These are phyloP conservation scores for Amphipoea oculea DNA, from an alignment of 2,888 invertebrate species.

Conservation along the genomic window DNA sequence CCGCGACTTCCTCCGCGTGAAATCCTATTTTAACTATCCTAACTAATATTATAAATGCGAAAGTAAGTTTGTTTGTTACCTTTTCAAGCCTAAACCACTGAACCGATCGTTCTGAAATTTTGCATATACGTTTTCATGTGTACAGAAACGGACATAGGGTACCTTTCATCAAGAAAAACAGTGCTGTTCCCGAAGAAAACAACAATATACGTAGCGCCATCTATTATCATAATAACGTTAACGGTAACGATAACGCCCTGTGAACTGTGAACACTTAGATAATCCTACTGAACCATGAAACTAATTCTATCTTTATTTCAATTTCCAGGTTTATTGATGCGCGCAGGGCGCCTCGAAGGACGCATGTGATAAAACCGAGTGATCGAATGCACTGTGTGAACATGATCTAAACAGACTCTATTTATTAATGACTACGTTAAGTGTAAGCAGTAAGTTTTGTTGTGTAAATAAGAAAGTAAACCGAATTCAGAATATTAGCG, in stretches of 20 bases:
- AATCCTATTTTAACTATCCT: too few relatives aligned
- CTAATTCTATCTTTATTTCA: slow-evolving; percentile 34
- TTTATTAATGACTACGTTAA: slow-evolving; percentile 79
- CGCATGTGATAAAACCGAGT: slow-evolving; percentile 79
- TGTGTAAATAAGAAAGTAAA: slow-evolving; percentile 76
- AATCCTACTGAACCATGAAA: not conserved
- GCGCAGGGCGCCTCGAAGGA: slow-evolving; percentile 66
- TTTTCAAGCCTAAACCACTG: too few relatives aligned
- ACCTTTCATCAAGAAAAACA: too few relatives aligned
- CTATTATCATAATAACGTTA: too few relatives aligned
- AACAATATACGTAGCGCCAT: too few relatives aligned
- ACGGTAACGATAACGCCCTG: not conserved
- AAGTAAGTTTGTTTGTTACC: too few relatives aligned
- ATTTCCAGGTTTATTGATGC: slow-evolving; percentile 82
- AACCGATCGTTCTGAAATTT: too few relatives aligned
- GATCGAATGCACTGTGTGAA: slow-evolving; percentile 68
- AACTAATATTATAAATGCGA: too few relatives aligned
- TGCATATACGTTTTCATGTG: too few relatives aligned
- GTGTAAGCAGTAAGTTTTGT: slow-evolving; percentile 65
- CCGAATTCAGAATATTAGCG: slow-evolving; percentile 69
- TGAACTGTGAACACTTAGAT: not conserved
- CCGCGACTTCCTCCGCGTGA: too few relatives aligned
- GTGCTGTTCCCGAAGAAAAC: too few relatives aligned
- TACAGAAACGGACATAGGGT: too few relatives aligned
- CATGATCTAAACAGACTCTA: slow-evolving; percentile 80